A percentile compares a stretch with the other conserved stretches of the same genome.
Conservation (phyloP, 2,797 vertebrate species). For the Pipistrellus pygmaeus region DNA sequence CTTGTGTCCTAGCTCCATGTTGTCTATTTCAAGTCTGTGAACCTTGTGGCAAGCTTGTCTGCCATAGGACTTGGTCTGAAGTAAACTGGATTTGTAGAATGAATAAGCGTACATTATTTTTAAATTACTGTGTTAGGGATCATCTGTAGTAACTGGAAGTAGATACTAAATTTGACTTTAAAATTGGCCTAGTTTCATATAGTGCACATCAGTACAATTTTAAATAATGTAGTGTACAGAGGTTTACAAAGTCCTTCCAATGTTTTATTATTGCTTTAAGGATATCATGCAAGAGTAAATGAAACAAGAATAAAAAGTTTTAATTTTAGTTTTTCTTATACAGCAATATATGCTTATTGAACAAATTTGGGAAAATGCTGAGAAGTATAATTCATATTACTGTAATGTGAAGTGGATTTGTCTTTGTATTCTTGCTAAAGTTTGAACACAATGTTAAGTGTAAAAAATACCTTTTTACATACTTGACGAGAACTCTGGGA, state of each 20-base stretch:
- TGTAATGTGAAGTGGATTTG: neutral
- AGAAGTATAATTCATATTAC: neutral
- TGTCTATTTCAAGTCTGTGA: constrained; percentile 41
- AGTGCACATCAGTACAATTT: neutral
- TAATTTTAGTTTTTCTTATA: constrained; percentile 31
- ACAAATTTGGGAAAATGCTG: neutral
- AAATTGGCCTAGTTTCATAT: neutral
- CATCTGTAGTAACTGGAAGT: constrained; percentile 17
- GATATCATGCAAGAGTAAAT: neutral
- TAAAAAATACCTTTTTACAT: neutral
- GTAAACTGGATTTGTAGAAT: constrained; percentile 42
- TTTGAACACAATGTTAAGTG: neutral
- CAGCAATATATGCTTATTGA: neutral
- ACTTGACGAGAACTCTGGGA: neutral
- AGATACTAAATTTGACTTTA: neutral
- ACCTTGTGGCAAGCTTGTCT: neutral
- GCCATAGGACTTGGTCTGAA: constrained; percentile 10
- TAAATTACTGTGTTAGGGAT: neutral
- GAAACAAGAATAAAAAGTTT: neutral
- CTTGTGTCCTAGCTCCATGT: neutral
- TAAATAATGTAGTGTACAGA: neutral
- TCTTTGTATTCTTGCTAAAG: constrained; percentile 1
- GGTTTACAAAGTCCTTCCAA: neutral
- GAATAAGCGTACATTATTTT: neutral
- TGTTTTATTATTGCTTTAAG: neutral